phyloP scores from a whole-genome alignment of 2,888 invertebrate genomes.

The Phoenoteleia sp. region DNA sequence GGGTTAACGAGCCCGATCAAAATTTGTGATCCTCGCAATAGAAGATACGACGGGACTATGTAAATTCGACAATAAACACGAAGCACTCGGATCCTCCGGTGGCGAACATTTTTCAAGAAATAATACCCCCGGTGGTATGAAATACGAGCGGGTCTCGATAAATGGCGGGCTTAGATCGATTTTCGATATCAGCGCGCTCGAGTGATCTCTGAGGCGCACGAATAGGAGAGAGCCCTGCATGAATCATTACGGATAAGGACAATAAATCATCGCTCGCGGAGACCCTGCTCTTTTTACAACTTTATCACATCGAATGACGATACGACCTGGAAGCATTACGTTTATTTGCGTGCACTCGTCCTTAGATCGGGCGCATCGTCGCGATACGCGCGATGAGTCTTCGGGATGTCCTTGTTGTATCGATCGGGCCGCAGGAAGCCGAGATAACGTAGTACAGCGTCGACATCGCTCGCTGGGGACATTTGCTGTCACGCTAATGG shows the following conservation, averaged over 20 bases:
- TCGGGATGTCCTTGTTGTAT: conserved; percentile 71
- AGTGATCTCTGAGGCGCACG: conserved; percentile 72
- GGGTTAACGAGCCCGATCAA: background rate
- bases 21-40: background rate
- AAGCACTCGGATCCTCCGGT: conserved; percentile 43
- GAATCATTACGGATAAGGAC: conserved; percentile 74
- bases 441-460: conserved; percentile 67
- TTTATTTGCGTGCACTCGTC: conserved; percentile 72
- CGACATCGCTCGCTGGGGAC: conserved; percentile 74
- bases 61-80: conserved; percentile 67
- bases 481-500: conserved; percentile 74
- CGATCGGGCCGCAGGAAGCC: conserved; percentile 69
- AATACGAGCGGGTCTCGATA: conserved; percentile 72
- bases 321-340: conserved; percentile 73
- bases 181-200: conserved; percentile 74
- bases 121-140: conserved; percentile 71
- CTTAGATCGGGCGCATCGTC: conserved; percentile 70
- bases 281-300: conserved; percentile 70
- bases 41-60: conserved; percentile 47
- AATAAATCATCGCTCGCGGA: conserved; percentile 71
- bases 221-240: conserved; percentile 63
- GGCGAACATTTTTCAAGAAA: conserved; percentile 70
- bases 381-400: conserved; percentile 71
- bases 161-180: conserved; percentile 74
- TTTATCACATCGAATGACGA: conserved; percentile 71